These are phyloP conservation scores for Calcarius ornatus DNA, from an alignment of 2,113 vertebrate species.

Conservation along the genomic window DNA sequence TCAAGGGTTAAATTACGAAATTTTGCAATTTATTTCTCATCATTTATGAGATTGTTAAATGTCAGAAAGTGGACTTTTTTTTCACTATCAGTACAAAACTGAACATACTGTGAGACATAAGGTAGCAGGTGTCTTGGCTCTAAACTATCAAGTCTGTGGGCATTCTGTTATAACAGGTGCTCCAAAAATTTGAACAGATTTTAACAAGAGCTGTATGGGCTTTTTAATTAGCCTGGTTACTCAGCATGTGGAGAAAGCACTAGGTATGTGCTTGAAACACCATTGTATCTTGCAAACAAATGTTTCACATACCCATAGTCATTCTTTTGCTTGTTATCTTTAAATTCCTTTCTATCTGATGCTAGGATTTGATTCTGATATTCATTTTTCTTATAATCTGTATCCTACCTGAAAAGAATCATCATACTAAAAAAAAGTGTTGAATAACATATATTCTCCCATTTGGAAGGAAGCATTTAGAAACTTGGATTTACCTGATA, in stretches of 20 bases:
- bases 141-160: constrained; percentile 83
- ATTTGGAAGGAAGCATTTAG: not conserved
- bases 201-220: constrained; percentile 80
- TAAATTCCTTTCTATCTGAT: constrained; percentile 55
- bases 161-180: constrained; percentile 86
- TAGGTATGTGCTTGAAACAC: constrained; percentile 81
- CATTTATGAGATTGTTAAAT: constrained; percentile 78
- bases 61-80: constrained; percentile 79
- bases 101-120: constrained; percentile 85
- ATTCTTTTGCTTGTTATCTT: constrained; percentile 47
- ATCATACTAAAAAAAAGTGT: not conserved
- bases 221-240: constrained; percentile 86
- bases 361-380: constrained; percentile 24
- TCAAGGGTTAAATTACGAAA: constrained; percentile 75
- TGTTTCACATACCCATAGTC: constrained; percentile 63
- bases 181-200: constrained; percentile 84
- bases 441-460: not conserved
- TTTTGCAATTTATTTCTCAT: constrained; percentile 77
- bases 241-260: constrained; percentile 80
- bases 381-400: constrained; percentile 13
- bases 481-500: constrained; percentile 20
- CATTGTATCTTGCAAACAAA: constrained; percentile 77
- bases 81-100: constrained; percentile 80
- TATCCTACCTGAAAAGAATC: constrained; percentile 24
- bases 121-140: constrained; percentile 85